Base-by-base conservation (phyloP, 2,888 invertebrate genomes). In the Prosopocoilus inquinatus region DNA sequence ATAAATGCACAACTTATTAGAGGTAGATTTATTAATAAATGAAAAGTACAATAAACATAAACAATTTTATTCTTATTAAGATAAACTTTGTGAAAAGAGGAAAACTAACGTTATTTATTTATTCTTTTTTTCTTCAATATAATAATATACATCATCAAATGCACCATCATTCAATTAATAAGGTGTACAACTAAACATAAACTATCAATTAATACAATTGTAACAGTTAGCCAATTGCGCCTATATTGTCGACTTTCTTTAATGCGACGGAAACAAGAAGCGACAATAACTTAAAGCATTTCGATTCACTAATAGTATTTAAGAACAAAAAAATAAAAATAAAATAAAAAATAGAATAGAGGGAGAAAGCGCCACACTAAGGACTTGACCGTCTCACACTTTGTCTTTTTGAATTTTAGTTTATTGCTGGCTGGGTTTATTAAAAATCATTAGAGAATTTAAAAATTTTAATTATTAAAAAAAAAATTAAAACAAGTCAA, bases 1-100 rank as follows among this genome's bases (percentile, higher is more conserved):
- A 39, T 28, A 53, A 36, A 47, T 39, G 39, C 34, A 41, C 43
- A 43, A 50, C 4, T 39, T 63, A 73, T 75, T 76, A 77, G 78
- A 78, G 78, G 78, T 78, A 78, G 78, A 78, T 78, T 78, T 78
- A 78, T 76, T 77, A 77, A 75, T 76, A 73, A 75, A 75, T 72
- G 72, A 75, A 70, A 73, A 76, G 67, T 75, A 77, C 72, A 72
- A 66, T 71, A 67, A 73, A 75, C 65, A 76, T 73, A 72, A 78
- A 74, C 70, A 74, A 72, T 67, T 70, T 67, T 67, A 68, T 67
- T 68, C 69, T 69, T 71, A 71, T 69, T 67, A 69, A 61, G 68
- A 69, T 70, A 72, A 66, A 69, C 66, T 70, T 70, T 70, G 67
- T 66, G 61, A 64, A 67, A 66, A 59, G 66, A 57, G 56, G 47